Percentiles rank a stretch among this genome's conserved stretches.
These are phyloP conservation scores for Cyprinella venusta DNA, from an alignment of 2,797 vertebrate species.

Conservation along the genomic window DNA sequence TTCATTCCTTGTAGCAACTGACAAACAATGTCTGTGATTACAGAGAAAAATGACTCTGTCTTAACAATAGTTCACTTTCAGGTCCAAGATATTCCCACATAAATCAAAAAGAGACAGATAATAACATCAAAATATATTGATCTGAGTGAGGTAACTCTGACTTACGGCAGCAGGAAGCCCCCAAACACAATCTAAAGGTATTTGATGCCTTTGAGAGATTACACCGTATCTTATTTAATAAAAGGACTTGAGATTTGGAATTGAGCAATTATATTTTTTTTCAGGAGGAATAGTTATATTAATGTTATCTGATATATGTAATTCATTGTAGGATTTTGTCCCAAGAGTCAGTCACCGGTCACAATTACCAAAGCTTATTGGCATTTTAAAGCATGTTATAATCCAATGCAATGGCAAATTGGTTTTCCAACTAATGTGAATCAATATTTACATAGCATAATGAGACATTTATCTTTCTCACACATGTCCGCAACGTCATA, in stretches of 20 bases:
- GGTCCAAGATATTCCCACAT: slow-evolving; percentile 52
- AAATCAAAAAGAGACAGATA: slow-evolving; percentile 53
- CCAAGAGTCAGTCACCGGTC: background rate
- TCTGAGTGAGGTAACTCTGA: slow-evolving; percentile 43
- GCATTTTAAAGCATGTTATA: too few species aligned
- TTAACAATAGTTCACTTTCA: slow-evolving; percentile 37
- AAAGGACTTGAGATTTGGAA: slow-evolving; percentile 47
- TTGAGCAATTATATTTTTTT: slow-evolving; percentile 11
- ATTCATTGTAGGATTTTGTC: background rate
- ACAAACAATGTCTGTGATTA: slow-evolving; percentile 20
- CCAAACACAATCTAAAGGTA: slow-evolving; percentile 28
- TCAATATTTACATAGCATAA: too few species aligned
- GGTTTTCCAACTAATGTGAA: too few species aligned
- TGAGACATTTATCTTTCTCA: background rate
- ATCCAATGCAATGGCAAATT: too few species aligned
- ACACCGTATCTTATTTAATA: slow-evolving; percentile 57
- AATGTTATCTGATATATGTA: background rate
- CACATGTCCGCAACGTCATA: background rate
- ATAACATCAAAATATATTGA: slow-evolving; percentile 56
- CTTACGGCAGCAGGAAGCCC: slow-evolving; percentile 1
- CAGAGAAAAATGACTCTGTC: slow-evolving; percentile 32
- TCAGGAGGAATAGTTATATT: slow-evolving; percentile 5
- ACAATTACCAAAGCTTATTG: too few species aligned
- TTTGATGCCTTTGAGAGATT: slow-evolving; percentile 53
- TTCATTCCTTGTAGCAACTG: background rate